A percentile compares a stretch with the other conserved stretches of the same genome.
phyloP scores from a whole-genome alignment of 2,113 vertebrate species.

The Diadophis punctatus region DNA sequence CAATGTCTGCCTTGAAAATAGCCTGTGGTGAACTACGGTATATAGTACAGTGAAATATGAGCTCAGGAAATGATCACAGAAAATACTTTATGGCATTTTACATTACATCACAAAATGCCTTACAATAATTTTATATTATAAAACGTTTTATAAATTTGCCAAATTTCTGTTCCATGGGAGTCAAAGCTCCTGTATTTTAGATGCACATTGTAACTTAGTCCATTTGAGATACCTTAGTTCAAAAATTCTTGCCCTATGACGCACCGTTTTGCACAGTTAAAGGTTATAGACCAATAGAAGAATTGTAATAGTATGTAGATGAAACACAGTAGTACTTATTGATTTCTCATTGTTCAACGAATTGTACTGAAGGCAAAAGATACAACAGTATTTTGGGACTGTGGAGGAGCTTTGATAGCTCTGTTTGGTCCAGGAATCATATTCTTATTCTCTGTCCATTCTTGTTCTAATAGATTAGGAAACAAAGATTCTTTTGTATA shows the following conservation, averaged over 20 bases:
- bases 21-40: background rate
- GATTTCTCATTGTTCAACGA: background rate
- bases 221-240: background rate
- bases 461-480: background rate
- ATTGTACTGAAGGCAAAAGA: background rate
- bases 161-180: background rate
- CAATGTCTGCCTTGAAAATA: background rate
- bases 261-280: background rate
- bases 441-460: background rate
- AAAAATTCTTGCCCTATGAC: background rate
- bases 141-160: background rate
- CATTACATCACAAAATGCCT: background rate
- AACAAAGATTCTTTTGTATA: background rate
- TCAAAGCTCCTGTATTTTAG: background rate
- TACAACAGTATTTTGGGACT: no score
- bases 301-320: background rate
- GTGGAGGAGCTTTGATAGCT: background rate
- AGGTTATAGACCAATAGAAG: background rate
- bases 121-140: background rate
- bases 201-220: background rate
- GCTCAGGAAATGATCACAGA: background rate
- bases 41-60: background rate
- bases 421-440: no score
- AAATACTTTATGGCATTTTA: background rate
- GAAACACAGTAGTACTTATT: background rate